phyloP scores from a whole-genome alignment of 2,113 vertebrate species.

The Peucedramus taeniatus region DNA sequence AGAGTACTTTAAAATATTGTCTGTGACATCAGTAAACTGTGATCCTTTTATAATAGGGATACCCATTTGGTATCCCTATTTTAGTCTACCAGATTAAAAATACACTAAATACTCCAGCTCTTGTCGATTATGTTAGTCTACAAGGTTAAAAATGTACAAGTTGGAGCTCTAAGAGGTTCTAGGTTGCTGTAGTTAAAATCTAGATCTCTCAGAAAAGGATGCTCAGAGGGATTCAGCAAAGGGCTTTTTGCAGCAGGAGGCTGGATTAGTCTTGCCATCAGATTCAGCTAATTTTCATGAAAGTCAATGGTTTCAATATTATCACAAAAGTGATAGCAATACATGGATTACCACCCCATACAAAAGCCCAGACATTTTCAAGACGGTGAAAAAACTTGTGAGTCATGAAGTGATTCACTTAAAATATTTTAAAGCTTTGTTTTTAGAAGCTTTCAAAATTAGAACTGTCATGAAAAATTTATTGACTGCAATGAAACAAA shows the following conservation, averaged over 20 bases:
- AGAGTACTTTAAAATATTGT: background rate
- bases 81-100: background rate
- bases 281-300: background rate
- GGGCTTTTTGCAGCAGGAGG: background rate
- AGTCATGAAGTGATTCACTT: background rate
- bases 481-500: background rate
- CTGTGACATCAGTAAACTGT: background rate
- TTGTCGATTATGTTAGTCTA: background rate
- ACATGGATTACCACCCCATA: background rate
- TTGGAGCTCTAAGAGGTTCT: background rate
- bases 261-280: background rate
- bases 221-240: background rate
- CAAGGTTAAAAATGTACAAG: background rate
- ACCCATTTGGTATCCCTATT: background rate
- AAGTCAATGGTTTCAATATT: background rate
- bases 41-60: background rate
- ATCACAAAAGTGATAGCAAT: background rate
- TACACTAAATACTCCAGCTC: background rate
- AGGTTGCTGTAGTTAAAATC: background rate
- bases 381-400: background rate
- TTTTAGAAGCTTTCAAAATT: background rate
- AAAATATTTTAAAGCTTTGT: background rate
- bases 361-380: background rate
- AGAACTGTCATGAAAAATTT: background rate
- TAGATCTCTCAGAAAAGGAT: background rate